Conservation (phyloP, 2,797 vertebrate genomes). For the Centroberyx gerrardi region DNA sequence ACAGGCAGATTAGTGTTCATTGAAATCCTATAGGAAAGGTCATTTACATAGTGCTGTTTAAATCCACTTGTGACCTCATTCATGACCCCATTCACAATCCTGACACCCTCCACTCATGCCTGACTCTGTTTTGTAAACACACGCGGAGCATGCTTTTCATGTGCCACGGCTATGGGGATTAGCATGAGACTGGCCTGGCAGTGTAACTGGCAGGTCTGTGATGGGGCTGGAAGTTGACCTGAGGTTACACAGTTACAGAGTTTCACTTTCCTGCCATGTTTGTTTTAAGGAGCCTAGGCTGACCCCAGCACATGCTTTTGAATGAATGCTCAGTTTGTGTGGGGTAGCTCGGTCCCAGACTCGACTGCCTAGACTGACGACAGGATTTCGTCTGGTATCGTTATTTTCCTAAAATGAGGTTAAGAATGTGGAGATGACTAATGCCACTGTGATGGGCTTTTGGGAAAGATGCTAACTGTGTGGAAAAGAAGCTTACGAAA, state of each 20-base stretch:
- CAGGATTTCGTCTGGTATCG: constrained; percentile 22
- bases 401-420: constrained; percentile 39
- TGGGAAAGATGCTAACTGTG: constrained; percentile 7
- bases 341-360: constrained; percentile 12
- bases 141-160: constrained; percentile 5
- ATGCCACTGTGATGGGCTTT: constrained; percentile 12
- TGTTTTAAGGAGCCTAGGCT: constrained; percentile 51
- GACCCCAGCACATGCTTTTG: constrained; percentile 58
- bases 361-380: constrained; percentile 9
- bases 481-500: neutral
- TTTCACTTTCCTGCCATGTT: constrained; percentile 66
- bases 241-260: constrained; percentile 23
- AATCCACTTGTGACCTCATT: constrained; percentile 79
- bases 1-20: constrained; percentile 76
- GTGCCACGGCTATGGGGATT: constrained; percentile 1
- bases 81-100: constrained; percentile 53
- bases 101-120: constrained; percentile 48
- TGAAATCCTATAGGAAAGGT: constrained; percentile 81
- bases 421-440: constrained; percentile 41
- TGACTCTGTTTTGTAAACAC: constrained; percentile 70
- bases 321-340: constrained; percentile 61
- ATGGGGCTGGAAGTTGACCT: constrained; percentile 27
- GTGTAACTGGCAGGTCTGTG: neutral
- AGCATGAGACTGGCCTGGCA: constrained; percentile 2
- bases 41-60: constrained; percentile 73